phyloP scores from a whole-genome alignment of 2,113 vertebrate species.

The Burhinus oedicnemus region DNA sequence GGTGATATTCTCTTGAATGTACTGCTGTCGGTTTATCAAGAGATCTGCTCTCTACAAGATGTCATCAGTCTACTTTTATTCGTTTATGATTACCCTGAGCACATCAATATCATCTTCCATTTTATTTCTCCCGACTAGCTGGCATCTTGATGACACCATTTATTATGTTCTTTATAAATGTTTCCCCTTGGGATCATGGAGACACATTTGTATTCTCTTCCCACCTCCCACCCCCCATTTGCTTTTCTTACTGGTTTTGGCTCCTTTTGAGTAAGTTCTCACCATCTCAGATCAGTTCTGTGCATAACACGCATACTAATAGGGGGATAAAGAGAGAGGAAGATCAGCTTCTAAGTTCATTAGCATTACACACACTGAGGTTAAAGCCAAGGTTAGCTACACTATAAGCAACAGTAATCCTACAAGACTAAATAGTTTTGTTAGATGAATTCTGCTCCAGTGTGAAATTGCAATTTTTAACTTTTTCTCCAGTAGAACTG shows the following conservation, averaged over 20 bases:
- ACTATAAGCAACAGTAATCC: not conserved
- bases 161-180: not conserved
- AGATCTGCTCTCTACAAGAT: not conserved
- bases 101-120: not conserved
- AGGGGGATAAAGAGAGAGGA: not conserved
- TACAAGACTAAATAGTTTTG: not conserved
- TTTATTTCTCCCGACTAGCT: not conserved
- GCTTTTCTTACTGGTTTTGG: not conserved
- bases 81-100: not conserved
- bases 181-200: not conserved
- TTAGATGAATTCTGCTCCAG: not conserved
- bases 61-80: not conserved
- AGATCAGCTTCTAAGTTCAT: not conserved
- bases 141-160: not conserved
- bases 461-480: not conserved
- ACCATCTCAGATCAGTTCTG: not conserved
- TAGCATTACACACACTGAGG: not conserved
- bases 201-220: not conserved
- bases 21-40: not conserved
- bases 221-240: not conserved
- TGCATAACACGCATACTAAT: not conserved
- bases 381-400: not conserved
- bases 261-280: not conserved
- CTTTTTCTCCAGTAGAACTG: not conserved
- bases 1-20: not conserved